Evolutionary conservation across 2,797 vertebrate genomes (phyloP).

Genomic region (Cyclura pinguis): DNA sequence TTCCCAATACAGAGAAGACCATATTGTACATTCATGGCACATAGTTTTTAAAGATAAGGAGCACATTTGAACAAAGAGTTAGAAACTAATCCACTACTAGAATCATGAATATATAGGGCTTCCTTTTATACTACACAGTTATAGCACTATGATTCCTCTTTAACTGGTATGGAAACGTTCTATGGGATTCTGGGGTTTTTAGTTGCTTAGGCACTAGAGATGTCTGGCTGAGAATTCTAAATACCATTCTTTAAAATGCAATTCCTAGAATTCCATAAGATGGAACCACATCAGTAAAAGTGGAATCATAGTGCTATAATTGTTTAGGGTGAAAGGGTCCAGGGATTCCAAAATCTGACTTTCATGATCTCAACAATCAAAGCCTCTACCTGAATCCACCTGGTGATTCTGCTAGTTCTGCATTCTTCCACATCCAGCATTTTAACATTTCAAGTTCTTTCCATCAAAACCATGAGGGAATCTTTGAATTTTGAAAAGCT

Average conservation of each 20-base stretch:
- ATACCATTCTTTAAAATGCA: no score
- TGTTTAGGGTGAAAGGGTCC: no score
- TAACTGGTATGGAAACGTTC: no score
- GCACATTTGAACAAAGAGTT: not conserved
- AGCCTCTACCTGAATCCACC: not conserved
- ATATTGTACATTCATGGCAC: not conserved
- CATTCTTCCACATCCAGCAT: not conserved
- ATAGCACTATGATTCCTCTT: no score
- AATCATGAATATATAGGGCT: not conserved
- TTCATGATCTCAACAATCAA: not conserved
- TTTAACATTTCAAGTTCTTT: not conserved
- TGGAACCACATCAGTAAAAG: no score
- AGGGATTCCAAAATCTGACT: not conserved
- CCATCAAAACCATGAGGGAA: not conserved
- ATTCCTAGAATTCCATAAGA: no score
- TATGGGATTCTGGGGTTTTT: no score
- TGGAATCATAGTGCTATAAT: no score
- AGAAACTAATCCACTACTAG: not conserved
- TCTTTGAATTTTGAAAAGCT: not conserved
- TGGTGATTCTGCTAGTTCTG: not conserved
- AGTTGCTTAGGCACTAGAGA: no score
- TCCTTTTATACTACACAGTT: no score
- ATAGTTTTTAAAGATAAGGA: not conserved
- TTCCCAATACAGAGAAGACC: not conserved
- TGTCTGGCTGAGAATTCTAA: no score